Base-by-base conservation (phyloP, 2,888 invertebrate species). In the Rotaria socialis region DNA sequence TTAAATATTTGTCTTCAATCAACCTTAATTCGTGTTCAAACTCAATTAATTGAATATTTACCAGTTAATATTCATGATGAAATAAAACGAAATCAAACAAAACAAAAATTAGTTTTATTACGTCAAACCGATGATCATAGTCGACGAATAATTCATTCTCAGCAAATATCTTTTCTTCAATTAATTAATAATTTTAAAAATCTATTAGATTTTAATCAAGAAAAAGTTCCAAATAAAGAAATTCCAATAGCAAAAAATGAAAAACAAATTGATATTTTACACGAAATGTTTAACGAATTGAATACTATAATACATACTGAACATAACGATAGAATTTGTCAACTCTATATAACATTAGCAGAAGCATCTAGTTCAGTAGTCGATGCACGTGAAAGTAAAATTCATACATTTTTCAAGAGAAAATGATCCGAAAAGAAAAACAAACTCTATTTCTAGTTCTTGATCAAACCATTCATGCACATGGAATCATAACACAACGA, bases 1-100 rank as follows among this genome's bases (percentile, higher is more conserved):
- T 47, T 80, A 80, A 80, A 80, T 80, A 43, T 80, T 47, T 80
- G 47, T 80, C 75, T 80, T 47, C 75, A 80, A 47, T 43, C 75
- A 47, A 47, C 75, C 5, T 80, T 80, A 14, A 24, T 47, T 47
- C 41, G 47, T 24, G 47, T 47, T 24, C 75, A 80, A 47, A 80
- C 75, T 80, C 75, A 80, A 80, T 47, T 80, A 80, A 47, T 80
- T 41, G 75, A 80, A 19, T 24, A 80, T 47, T 22, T 80, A 47
- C 75, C 43, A 43, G 8, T 10, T 24, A 47, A 41, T 80, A 80
- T 10, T 10, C 43, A 80, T 80, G 75, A 80, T 41, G 75, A 80
- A 43, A 47, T 47, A 22, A 80, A 80, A 80, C 75, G 75, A 47
- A 80, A 80, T 22, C 19, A 47, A 43, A 80, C 14, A 3, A 24